Base-by-base conservation (phyloP, 2,797 vertebrate genomes). In the Parambassis ranga region DNA sequence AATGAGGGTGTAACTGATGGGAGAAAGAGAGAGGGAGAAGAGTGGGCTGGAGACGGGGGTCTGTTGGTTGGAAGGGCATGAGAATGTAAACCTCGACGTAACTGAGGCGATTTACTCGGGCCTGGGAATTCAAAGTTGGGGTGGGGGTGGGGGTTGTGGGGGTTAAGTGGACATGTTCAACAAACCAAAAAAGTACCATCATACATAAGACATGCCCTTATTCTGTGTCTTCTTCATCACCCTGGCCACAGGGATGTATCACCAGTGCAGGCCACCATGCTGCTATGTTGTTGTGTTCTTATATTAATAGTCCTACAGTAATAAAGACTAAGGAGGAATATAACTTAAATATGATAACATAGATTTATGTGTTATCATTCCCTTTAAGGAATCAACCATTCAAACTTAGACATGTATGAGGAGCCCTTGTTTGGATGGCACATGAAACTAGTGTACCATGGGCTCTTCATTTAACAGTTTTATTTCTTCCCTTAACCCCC, bases 21-120 rank as follows among this genome's bases (percentile, higher is more conserved):
- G 77, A 81, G 77, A 75, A 72, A 73, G 72, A 79, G 65, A 60
- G 36, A 38, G 31, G 26, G 41, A 68, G 32, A 56, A 27, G 28
- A 26, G 6, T 3, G 16, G 64, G 57, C 77, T 58, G 79, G 77
- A 71, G 65, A 69, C 31, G 48, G 62, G 65, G 73, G 47, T 71
- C 65, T 78, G 79, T 75, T 67, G 83, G 80, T 59, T 85, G 44
- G 60, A 70, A 83, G 88, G 84, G 87, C 83, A 92, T 91, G 91
- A 88, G 91, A 93, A 92, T 75, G 81, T 83, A 91, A 92, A 90
- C 89, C 79, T 85, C 66, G 55, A 74, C 16, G 76, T 85, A 86
- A 89, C 87, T 85, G 81, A 86, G 75, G 81, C 73, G 70, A 89
- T 86, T 90, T 85, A 83, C 79, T 82, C 64, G 74, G 74, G 72